phyloP scores from a whole-genome alignment of 2,888 invertebrate genomes.

The Drosophila testacea region DNA sequence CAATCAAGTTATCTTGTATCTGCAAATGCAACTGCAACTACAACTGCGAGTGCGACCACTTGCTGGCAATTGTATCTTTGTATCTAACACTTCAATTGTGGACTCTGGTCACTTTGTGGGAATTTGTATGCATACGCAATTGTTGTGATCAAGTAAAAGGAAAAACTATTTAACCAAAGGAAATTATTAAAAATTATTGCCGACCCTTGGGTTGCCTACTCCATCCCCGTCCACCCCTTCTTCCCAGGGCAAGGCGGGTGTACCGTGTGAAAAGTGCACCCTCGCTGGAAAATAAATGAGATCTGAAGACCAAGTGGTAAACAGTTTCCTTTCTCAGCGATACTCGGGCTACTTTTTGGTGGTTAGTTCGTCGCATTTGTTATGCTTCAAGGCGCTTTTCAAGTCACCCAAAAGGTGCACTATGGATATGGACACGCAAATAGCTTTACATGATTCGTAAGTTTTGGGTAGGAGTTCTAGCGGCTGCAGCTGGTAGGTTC shows the following conservation, averaged over 20 bases:
- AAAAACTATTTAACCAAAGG: slow-evolving; percentile 81
- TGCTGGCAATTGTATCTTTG: slow-evolving; percentile 76
- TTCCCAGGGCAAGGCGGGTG: neutral
- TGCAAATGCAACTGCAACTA: slow-evolving; percentile 69
- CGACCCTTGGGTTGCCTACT: slow-evolving; percentile 51
- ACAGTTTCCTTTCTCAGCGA: slow-evolving; percentile 55
- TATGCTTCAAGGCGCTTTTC: slow-evolving; percentile 66
- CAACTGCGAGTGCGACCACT: slow-evolving; percentile 58
- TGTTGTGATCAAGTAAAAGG: slow-evolving; percentile 62
- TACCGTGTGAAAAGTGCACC: slow-evolving; percentile 76
- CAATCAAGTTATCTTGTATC: slow-evolving; percentile 80
- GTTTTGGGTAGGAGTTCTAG: slow-evolving; percentile 14
- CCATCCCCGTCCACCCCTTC: neutral
- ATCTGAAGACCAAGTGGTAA: slow-evolving; percentile 39
- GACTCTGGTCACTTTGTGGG: slow-evolving; percentile 63
- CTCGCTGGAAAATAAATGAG: slow-evolving; percentile 36
- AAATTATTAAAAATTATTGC: slow-evolving; percentile 82
- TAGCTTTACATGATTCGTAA: slow-evolving; percentile 63
- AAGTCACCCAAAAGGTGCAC: slow-evolving; percentile 49
- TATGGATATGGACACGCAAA: slow-evolving; percentile 52
- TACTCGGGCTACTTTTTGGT: slow-evolving; percentile 20
- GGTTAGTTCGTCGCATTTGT: slow-evolving; percentile 50
- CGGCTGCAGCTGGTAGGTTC: slow-evolving; percentile 57
- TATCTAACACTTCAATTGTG: slow-evolving; percentile 77
- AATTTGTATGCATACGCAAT: slow-evolving; percentile 68